Conservation (phyloP, 2,888 invertebrate genomes). For the Drosophila lacicola region DNA sequence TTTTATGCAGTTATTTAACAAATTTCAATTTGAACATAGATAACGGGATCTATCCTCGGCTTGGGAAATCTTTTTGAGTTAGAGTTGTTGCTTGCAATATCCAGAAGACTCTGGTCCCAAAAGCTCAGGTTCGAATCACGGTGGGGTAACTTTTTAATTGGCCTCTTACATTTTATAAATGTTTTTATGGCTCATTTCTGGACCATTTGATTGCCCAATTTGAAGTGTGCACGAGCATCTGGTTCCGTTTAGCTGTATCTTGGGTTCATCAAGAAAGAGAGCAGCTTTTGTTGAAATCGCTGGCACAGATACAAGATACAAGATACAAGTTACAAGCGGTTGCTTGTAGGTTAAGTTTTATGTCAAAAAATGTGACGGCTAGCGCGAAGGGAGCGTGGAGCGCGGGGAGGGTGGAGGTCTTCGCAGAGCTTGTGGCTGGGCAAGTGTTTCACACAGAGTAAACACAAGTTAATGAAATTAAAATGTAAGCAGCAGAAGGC, state of each 20-base stretch:
- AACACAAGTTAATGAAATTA: constrained; percentile 78
- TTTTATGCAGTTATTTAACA: neutral
- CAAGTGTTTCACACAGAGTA: constrained; percentile 77
- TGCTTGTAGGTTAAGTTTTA: constrained; percentile 66
- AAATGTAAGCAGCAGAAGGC: constrained; percentile 74
- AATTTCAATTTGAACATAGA: no score
- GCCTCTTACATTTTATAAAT: neutral
- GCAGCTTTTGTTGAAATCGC: constrained; percentile 67
- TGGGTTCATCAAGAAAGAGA: constrained; percentile 55
- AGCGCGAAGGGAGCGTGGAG: constrained; percentile 11
- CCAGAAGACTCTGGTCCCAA: neutral
- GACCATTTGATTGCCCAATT: constrained; percentile 42
- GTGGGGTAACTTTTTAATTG: neutral
- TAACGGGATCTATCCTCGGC: no score
- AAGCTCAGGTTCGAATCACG: neutral
- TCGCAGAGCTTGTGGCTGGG: constrained; percentile 11
- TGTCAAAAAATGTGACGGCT: constrained; percentile 59
- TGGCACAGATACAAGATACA: constrained; percentile 36
- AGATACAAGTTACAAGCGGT: constrained; percentile 23
- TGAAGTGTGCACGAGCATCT: constrained; percentile 41
- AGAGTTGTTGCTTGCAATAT: no score
- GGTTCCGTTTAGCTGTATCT: constrained; percentile 55
- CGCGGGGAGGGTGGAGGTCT: neutral
- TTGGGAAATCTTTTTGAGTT: no score
- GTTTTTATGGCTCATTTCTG: constrained; percentile 10